Evolutionary conservation across 2,888 invertebrate species (phyloP).

Genomic region (Trypoxylon attenuatum): DNA sequence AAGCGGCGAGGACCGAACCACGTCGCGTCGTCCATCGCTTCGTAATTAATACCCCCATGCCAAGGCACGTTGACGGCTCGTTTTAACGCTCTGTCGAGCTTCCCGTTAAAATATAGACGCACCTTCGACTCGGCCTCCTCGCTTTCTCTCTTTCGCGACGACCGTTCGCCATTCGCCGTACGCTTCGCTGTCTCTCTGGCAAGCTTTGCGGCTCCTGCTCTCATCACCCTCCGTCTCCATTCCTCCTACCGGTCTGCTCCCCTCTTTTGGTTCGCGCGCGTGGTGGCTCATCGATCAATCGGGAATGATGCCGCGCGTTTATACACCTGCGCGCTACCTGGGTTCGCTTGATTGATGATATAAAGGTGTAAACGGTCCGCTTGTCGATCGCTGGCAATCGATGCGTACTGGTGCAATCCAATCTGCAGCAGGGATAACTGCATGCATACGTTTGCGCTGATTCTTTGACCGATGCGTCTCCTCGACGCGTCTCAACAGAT

Average conservation of each 20-base stretch:
- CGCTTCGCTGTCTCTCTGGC: background rate
- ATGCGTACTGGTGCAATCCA: constrained; percentile 26
- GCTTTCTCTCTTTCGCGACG: constrained; percentile 24
- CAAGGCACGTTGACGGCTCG: constrained; percentile 47
- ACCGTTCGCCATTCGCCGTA: background rate
- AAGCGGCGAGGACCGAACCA: constrained; percentile 28
- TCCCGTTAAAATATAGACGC: constrained; percentile 54
- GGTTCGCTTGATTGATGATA: constrained; percentile 67
- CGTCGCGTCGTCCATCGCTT: constrained; percentile 54
- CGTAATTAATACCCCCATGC: constrained; percentile 51
- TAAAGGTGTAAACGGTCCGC: constrained; percentile 60
- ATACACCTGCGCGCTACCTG: constrained; percentile 65
- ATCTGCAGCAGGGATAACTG: no score
- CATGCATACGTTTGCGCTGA: no score
- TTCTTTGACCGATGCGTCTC: no score
- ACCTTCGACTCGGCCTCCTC: constrained; percentile 26
- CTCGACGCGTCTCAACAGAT: no score
- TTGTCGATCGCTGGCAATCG: constrained; percentile 55
- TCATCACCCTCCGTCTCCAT: constrained; percentile 4
- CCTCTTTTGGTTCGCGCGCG: constrained; percentile 33
- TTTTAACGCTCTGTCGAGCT: constrained; percentile 52
- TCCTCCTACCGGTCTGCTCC: background rate
- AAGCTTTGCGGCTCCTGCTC: constrained; percentile 14
- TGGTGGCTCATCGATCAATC: constrained; percentile 66
- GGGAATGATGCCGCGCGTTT: constrained; percentile 51